These are phyloP conservation scores for Xiphydria camelus DNA, from an alignment of 2,888 invertebrate species.

Conservation along the genomic window DNA sequence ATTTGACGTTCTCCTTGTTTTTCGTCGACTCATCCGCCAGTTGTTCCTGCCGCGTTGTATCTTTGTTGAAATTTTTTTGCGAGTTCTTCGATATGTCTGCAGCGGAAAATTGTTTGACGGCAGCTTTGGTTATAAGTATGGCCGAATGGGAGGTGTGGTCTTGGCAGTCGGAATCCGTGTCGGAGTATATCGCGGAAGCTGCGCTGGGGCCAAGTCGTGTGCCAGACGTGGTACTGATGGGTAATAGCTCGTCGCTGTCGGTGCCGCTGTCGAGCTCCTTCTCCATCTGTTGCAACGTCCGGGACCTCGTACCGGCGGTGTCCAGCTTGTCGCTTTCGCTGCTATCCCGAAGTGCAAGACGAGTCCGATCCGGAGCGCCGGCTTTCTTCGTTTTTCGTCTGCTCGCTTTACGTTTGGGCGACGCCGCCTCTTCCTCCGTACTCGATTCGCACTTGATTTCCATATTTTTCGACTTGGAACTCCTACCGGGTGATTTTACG, in stretches of 20 bases:
- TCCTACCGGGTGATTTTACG: slow-evolving; percentile 27
- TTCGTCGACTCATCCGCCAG: slow-evolving; percentile 55
- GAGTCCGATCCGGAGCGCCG: slow-evolving; percentile 58
- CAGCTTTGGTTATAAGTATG: slow-evolving; percentile 77
- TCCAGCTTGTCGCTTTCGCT: slow-evolving; percentile 48
- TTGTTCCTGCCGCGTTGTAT: slow-evolving; percentile 51
- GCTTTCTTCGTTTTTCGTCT: slow-evolving; percentile 46
- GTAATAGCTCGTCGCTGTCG: slow-evolving; percentile 80
- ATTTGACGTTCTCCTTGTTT: slow-evolving; percentile 59
- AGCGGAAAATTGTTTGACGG: slow-evolving; percentile 80
- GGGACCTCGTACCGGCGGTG: slow-evolving; percentile 56
- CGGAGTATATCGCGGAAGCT: slow-evolving; percentile 80
- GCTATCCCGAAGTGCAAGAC: slow-evolving; percentile 51
- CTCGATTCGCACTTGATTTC: slow-evolving; percentile 61
- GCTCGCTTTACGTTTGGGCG: slow-evolving; percentile 15
- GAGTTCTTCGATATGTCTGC: slow-evolving; percentile 79
- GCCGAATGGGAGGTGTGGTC: slow-evolving; percentile 66
- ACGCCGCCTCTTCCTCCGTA: slow-evolving; percentile 59
- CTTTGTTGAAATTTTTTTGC: slow-evolving; percentile 73
- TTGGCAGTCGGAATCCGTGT: slow-evolving; percentile 72
- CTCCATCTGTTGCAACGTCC: slow-evolving; percentile 73
- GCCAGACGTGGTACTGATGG: slow-evolving; percentile 58
- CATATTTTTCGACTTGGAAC: slow-evolving; percentile 30
- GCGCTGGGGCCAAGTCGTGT: slow-evolving; percentile 56
- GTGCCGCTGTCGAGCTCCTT: slow-evolving; percentile 73